These are phyloP conservation scores for Enteromius radiatus DNA, from an alignment of 2,797 vertebrate species.

Conservation along the genomic window DNA sequence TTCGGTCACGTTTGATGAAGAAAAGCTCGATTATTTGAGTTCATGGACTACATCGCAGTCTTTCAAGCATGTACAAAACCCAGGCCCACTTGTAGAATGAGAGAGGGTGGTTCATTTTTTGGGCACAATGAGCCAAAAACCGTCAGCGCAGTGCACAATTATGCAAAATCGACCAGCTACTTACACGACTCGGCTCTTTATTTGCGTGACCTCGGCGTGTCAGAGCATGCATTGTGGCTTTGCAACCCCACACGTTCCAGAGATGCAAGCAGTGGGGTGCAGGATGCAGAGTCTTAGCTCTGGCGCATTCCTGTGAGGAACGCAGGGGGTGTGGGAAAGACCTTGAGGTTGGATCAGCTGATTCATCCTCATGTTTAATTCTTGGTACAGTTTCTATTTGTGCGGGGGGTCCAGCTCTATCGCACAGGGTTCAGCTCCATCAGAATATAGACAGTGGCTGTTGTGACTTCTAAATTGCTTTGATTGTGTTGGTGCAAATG, in stretches of 20 bases:
- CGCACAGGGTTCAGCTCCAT: slow-evolving; percentile 73
- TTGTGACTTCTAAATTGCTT: slow-evolving; percentile 53
- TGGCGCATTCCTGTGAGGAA: slow-evolving; percentile 66
- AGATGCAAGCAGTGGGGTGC: slow-evolving; percentile 63
- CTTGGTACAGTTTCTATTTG: slow-evolving; percentile 73
- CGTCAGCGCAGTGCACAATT: slow-evolving; percentile 56
- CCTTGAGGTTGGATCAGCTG: slow-evolving; percentile 70
- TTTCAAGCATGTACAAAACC: slow-evolving; percentile 59
- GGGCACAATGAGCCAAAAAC: slow-evolving; percentile 58
- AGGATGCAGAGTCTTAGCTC: slow-evolving; percentile 63
- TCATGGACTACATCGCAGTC: slow-evolving; percentile 52
- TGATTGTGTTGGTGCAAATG: slow-evolving; percentile 61
- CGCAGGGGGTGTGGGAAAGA: slow-evolving; percentile 74
- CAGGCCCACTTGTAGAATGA: slow-evolving; percentile 51
- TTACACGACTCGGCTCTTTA: slow-evolving; percentile 57
- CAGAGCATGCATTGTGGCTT: slow-evolving; percentile 55
- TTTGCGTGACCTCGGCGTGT: slow-evolving; percentile 59
- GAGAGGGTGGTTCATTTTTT: slow-evolving; percentile 59
- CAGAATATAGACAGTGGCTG: slow-evolving; percentile 63
- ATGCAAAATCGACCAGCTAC: slow-evolving; percentile 64
- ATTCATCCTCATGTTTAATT: slow-evolving; percentile 69
- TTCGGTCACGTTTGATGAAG: slow-evolving; percentile 64
- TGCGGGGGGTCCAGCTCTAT: slow-evolving; percentile 68
- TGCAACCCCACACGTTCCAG: slow-evolving; percentile 61
- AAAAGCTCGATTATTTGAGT: slow-evolving; percentile 61